These are phyloP conservation scores for Xanthia icteritia DNA, from an alignment of 2,888 invertebrate genomes.

Conservation along the genomic window DNA sequence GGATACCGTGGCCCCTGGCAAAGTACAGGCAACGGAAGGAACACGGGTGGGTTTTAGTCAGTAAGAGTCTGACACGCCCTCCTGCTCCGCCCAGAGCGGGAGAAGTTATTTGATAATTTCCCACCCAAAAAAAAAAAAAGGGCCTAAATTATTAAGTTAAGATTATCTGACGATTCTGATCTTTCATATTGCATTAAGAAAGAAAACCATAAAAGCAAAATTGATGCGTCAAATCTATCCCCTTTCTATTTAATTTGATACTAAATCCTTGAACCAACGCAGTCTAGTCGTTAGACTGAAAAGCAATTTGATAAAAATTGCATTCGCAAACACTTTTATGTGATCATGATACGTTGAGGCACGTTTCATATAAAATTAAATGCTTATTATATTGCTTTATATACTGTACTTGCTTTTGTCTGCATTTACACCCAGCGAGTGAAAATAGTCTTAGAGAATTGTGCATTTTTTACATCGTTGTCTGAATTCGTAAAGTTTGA, in stretches of 20 bases:
- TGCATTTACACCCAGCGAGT: not conserved
- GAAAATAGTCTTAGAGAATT: not conserved
- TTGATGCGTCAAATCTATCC: conserved; percentile 8
- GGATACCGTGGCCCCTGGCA: too few species aligned
- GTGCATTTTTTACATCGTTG: not conserved
- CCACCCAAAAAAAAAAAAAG: too few species aligned
- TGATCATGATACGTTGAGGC: conserved; percentile 20
- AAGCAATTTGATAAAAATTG: conserved; percentile 54
- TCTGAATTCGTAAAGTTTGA: not conserved
- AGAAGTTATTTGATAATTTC: too few species aligned
- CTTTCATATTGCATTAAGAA: conserved; percentile 1
- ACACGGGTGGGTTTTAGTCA: too few species aligned
- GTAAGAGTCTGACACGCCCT: too few species aligned
- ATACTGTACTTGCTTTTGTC: conserved; percentile 7
- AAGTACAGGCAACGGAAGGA: too few species aligned
- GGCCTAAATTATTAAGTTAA: too few species aligned
- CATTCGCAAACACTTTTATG: conserved; percentile 47
- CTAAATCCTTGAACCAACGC: conserved; percentile 36
- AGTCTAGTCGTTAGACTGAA: conserved; percentile 46
- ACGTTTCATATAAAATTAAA: conserved; percentile 48
- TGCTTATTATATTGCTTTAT: conserved; percentile 16
- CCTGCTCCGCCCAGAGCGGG: too few species aligned
- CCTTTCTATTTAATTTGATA: conserved; percentile 47
- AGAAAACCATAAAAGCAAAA: conserved; percentile 34
- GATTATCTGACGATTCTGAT: not conserved